Evolutionary conservation across 2,113 vertebrate genomes (phyloP).

Genomic region (Eleginops maclovinus): DNA sequence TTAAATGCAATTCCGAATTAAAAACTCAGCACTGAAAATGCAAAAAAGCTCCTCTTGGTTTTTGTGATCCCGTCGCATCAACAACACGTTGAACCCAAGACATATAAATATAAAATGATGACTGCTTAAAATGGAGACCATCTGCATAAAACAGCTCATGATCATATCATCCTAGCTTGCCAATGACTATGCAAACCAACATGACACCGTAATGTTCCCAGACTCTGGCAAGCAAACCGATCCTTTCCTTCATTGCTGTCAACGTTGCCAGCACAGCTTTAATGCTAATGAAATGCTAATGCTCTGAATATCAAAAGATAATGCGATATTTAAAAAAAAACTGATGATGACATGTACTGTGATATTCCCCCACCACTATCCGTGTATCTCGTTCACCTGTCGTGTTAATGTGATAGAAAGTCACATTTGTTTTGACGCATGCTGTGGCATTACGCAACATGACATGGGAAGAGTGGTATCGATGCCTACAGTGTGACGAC

Average conservation of each 20-base stretch:
- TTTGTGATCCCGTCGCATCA: neutral
- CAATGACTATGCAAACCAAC: slow-evolving; percentile 22
- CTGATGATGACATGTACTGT: slow-evolving; percentile 49
- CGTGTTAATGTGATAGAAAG: slow-evolving; percentile 24
- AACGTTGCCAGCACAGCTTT: slow-evolving; percentile 1
- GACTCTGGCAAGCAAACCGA: slow-evolving; percentile 2
- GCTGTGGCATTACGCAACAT: neutral
- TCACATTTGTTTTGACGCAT: slow-evolving; percentile 31
- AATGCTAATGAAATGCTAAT: slow-evolving; percentile 54
- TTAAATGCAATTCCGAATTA: neutral
- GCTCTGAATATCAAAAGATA: slow-evolving; percentile 19
- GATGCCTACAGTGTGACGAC: neutral
- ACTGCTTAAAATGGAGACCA: neutral
- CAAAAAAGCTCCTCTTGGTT: neutral
- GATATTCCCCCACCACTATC: slow-evolving; percentile 5
- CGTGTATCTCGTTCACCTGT: neutral
- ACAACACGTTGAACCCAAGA: neutral
- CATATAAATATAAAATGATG: neutral
- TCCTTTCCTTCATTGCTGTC: neutral
- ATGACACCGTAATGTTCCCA: slow-evolving; percentile 1
- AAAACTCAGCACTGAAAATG: neutral
- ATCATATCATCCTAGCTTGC: neutral
- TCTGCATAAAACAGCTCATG: slow-evolving; percentile 21
- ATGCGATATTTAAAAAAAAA: slow-evolving; percentile 18
- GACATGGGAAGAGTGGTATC: neutral